Percentiles rank a stretch among this genome's conserved stretches.
These are phyloP conservation scores for Trachymyrmex septentrionalis DNA, from an alignment of 1,140 invertebrate genomes.

Conservation along the genomic window DNA sequence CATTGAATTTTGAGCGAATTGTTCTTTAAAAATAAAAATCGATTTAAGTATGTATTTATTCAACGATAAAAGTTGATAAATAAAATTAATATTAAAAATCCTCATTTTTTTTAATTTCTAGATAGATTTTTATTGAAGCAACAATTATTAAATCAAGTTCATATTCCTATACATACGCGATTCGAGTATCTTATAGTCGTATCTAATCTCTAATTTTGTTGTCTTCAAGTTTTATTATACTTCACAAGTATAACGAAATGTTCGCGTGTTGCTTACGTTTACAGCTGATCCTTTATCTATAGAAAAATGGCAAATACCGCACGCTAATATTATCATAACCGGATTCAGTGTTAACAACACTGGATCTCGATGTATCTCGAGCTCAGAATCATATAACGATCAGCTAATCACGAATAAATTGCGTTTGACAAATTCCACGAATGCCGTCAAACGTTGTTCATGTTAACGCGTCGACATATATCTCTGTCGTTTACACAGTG, in stretches of 20 bases:
- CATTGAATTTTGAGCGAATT: neutral
- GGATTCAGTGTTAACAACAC: conserved; percentile 49
- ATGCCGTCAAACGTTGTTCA: conserved; percentile 62
- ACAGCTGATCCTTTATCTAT: conserved; percentile 36
- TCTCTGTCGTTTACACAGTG: conserved; percentile 23
- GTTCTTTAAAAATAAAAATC: neutral
- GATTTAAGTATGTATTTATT: conserved; percentile 8
- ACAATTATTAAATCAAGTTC: neutral
- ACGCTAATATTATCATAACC: conserved; percentile 52
- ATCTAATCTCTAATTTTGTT: conserved; percentile 31
- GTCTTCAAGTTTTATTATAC: neutral
- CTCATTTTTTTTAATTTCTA: neutral
- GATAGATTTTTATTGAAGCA: neutral
- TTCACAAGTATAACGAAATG: conserved; percentile 21
- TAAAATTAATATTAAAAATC: conserved; percentile 5
- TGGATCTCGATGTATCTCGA: conserved; percentile 22
- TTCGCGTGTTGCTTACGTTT: neutral
- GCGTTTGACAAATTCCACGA: conserved; percentile 61
- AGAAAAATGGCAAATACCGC: conserved; percentile 24
- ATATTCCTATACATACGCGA: neutral
- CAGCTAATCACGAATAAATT: conserved; percentile 43
- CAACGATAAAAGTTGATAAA: neutral
- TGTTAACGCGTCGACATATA: conserved; percentile 14
- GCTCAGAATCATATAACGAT: conserved; percentile 38
- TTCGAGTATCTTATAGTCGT: neutral